phyloP scores from a whole-genome alignment of 1,140 invertebrate species.

The Bombus affinis region DNA sequence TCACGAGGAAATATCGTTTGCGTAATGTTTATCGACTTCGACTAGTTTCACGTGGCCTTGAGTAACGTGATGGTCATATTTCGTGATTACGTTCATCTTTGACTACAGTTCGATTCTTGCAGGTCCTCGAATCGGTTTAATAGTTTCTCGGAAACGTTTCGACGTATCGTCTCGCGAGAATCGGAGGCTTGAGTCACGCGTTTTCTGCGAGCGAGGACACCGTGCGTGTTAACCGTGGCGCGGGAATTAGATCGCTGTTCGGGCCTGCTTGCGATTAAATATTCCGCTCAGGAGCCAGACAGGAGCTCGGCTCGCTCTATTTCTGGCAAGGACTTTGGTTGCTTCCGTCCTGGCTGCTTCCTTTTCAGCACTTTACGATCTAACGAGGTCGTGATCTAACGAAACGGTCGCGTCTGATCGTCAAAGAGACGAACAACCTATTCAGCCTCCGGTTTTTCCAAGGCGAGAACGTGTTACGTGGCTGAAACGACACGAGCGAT shows the following conservation, averaged over 20 bases:
- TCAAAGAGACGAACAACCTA: constrained; percentile 31
- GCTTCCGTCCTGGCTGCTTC: constrained; percentile 10
- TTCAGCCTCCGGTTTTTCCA: constrained; percentile 55
- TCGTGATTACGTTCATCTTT: background rate
- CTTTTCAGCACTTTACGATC: constrained; percentile 17
- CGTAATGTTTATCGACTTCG: constrained; percentile 1
- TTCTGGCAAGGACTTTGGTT: constrained; percentile 71
- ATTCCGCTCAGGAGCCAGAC: constrained; percentile 54
- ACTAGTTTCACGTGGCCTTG: constrained; percentile 38
- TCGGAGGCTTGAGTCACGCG: constrained; percentile 45
- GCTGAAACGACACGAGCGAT: constrained; percentile 6
- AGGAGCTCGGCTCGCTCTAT: constrained; percentile 51
- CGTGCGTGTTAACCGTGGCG: constrained; percentile 14
- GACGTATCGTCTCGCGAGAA: constrained; percentile 15
- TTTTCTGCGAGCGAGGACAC: constrained; percentile 40
- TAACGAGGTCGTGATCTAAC: constrained; percentile 64
- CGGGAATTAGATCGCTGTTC: constrained; percentile 43
- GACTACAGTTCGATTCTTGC: background rate
- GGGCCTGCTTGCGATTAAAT: constrained; percentile 47
- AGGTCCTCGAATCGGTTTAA: constrained; percentile 29
- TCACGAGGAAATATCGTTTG: background rate
- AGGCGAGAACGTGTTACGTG: constrained; percentile 57
- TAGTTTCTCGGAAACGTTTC: constrained; percentile 52
- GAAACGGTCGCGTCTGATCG: constrained; percentile 58
- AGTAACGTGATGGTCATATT: background rate